phyloP scores from a whole-genome alignment of 2,113 vertebrate species.

The Ptyas mucosa region DNA sequence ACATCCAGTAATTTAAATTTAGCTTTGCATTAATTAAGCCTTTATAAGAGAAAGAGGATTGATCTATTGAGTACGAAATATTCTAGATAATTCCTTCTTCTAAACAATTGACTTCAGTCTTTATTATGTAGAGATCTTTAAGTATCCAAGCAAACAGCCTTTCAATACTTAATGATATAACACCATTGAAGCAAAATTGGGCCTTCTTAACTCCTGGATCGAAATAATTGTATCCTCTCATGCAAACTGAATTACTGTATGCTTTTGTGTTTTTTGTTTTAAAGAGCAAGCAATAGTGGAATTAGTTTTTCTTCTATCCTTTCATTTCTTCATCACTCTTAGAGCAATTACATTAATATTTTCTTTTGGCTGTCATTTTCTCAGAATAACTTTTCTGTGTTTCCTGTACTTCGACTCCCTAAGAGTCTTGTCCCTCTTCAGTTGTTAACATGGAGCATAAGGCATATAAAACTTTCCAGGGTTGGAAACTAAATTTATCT shows the following conservation, averaged over 20 bases:
- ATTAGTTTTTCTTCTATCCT: not conserved
- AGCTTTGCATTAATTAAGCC: not conserved
- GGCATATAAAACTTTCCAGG: not conserved
- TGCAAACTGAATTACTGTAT: not conserved
- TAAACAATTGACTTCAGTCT: not conserved
- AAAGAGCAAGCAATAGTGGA: not conserved
- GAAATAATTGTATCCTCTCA: not conserved
- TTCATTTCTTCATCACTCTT: not conserved
- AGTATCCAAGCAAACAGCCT: not conserved
- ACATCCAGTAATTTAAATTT: not conserved
- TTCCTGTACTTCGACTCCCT: not conserved
- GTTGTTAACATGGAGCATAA: not conserved
- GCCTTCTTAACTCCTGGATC: not conserved
- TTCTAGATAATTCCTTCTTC: not conserved
- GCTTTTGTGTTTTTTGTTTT: not conserved
- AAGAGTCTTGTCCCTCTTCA: not conserved
- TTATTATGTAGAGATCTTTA: not conserved
- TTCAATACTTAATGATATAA: not conserved
- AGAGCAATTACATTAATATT: not conserved
- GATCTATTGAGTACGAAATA: not conserved
- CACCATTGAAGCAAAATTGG: not conserved
- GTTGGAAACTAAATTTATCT: constrained; percentile 41
- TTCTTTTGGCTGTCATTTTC: not conserved
- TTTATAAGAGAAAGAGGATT: not conserved
- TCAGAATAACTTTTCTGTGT: not conserved